Percentiles rank a stretch among this genome's conserved stretches.
phyloP scores from a whole-genome alignment of 2,797 vertebrate species.

The Megalops cyprinoides region DNA sequence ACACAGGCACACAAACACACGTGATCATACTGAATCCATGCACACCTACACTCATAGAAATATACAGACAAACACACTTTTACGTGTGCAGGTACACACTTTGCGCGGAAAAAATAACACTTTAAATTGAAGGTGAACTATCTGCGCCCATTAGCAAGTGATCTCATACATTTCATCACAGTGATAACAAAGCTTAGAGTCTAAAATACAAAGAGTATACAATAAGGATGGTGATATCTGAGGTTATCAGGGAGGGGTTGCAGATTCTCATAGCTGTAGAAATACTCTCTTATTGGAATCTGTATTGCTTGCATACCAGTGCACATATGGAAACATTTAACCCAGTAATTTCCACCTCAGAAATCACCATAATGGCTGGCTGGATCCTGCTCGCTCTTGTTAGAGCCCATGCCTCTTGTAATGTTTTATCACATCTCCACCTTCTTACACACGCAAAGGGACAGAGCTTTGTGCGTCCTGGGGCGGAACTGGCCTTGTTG shows the following conservation, averaged over 20 bases:
- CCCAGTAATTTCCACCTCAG: slow-evolving; percentile 63
- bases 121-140: too few relatives aligned
- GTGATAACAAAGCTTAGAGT: background rate
- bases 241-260: background rate
- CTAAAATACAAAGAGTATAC: background rate
- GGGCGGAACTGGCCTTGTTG: slow-evolving; percentile 7
- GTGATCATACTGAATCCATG: background rate
- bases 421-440: slow-evolving; percentile 64
- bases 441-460: slow-evolving; percentile 26
- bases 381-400: slow-evolving; percentile 59
- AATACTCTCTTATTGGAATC: background rate
- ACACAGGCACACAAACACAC: too few relatives aligned
- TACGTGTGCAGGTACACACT: too few relatives aligned
- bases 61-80: too few relatives aligned
- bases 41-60: background rate
- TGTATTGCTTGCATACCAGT: background rate
- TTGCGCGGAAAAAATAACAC: too few relatives aligned
- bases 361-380: slow-evolving; percentile 60
- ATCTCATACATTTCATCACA: background rate
- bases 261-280: background rate
- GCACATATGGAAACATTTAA: slow-evolving; percentile 67
- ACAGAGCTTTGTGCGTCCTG: background rate
- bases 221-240: background rate
- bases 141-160: too few relatives aligned
- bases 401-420: slow-evolving; percentile 59